Percentiles rank a stretch among this genome's conserved stretches.
phyloP scores from a whole-genome alignment of 2,797 vertebrate genomes.

The Myripristis jacobus region DNA sequence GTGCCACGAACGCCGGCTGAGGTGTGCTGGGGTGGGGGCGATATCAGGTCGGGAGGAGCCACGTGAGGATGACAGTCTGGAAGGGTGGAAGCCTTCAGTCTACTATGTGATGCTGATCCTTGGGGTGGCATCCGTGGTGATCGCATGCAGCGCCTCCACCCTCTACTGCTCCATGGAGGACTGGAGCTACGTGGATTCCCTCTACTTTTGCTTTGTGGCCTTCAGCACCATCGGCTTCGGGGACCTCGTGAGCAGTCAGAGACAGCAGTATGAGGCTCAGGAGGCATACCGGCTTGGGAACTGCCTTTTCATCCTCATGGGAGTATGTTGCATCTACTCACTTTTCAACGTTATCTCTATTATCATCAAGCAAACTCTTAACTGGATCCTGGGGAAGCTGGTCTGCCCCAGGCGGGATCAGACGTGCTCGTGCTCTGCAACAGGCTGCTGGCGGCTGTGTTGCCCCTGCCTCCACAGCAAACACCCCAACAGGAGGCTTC shows the following conservation, averaged over 20 bases:
- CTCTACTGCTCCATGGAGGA: slow-evolving; percentile 86
- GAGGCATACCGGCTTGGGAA: slow-evolving; percentile 84
- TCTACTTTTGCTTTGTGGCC: slow-evolving; percentile 88
- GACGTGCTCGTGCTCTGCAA: slow-evolving; percentile 70
- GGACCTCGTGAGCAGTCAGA: slow-evolving; percentile 86
- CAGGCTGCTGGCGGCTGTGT: slow-evolving; percentile 68
- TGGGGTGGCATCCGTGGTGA: slow-evolving; percentile 81
- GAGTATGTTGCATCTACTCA: slow-evolving; percentile 88
- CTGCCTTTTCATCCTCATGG: slow-evolving; percentile 86
- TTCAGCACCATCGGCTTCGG: slow-evolving; percentile 89
- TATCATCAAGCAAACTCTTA: slow-evolving; percentile 87
- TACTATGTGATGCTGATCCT: slow-evolving; percentile 88
- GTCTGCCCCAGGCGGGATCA: slow-evolving; percentile 65
- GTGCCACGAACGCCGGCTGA: slow-evolving; percentile 83
- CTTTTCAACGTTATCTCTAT: slow-evolving; percentile 89
- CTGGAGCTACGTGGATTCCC: slow-evolving; percentile 87
- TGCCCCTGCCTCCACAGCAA: slow-evolving; percentile 74
- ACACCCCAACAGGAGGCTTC: slow-evolving; percentile 54
- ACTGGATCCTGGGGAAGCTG: slow-evolving; percentile 84
- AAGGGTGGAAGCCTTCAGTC: slow-evolving; percentile 87
- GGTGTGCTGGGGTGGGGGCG: slow-evolving; percentile 67
- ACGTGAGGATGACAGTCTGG: slow-evolving; percentile 82
- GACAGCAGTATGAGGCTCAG: slow-evolving; percentile 80
- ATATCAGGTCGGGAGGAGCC: slow-evolving; percentile 64
- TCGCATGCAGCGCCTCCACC: slow-evolving; percentile 85